Evolutionary conservation across 2,797 vertebrate genomes (phyloP).

Genomic region (Distichodus sexfasciatus): DNA sequence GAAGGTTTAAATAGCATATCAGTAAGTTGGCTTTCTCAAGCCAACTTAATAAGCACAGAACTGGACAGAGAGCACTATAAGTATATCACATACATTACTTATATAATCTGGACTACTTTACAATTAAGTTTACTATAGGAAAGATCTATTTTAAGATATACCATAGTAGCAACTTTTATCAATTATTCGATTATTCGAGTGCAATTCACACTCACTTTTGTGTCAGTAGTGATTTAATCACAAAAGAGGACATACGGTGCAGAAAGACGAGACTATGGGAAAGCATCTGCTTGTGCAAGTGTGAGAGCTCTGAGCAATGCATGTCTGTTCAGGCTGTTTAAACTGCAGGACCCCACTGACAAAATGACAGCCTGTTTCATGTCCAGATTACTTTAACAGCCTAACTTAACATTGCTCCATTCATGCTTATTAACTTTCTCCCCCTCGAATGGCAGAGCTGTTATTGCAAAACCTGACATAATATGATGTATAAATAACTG

Average conservation of each 20-base stretch:
- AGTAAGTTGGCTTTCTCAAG: too few species aligned
- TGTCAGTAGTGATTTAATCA: constrained; percentile 41
- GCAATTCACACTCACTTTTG: too few species aligned
- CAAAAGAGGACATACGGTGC: constrained; percentile 30
- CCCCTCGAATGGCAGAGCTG: background rate
- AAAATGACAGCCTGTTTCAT: constrained; percentile 31
- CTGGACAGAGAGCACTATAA: too few species aligned
- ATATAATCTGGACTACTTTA: too few species aligned
- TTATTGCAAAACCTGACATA: background rate
- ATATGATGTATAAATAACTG: background rate
- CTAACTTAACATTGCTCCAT: background rate
- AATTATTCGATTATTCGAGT: too few species aligned
- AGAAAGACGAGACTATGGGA: constrained; percentile 41
- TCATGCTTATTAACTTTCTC: background rate
- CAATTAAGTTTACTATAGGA: too few species aligned
- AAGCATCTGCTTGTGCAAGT: constrained; percentile 26
- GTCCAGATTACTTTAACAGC: constrained; percentile 11
- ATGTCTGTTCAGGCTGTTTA: constrained; percentile 34
- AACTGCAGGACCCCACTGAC: constrained; percentile 22
- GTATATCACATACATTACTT: too few species aligned
- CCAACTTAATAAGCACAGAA: too few species aligned
- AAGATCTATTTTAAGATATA: too few species aligned
- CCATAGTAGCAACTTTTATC: too few species aligned
- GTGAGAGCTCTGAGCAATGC: constrained; percentile 16
- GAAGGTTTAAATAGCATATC: too few species aligned